A percentile compares a stretch with the other conserved stretches of the same genome.
phyloP scores from a whole-genome alignment of 2,888 invertebrate species.

The Dastarcus helophoroides region DNA sequence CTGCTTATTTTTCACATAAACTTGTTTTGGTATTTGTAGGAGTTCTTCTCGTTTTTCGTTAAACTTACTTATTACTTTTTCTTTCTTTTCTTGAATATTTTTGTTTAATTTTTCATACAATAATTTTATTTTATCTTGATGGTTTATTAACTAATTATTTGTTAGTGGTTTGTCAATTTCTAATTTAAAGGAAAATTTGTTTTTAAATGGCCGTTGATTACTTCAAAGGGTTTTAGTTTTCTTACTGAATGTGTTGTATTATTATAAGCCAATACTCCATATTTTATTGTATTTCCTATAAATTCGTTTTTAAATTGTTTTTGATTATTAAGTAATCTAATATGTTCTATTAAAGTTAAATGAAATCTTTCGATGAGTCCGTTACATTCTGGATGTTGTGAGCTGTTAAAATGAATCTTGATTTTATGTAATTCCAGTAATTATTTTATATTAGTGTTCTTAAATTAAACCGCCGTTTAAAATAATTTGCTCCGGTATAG shows the following conservation, averaged over 20 bases:
- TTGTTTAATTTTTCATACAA: constrained; percentile 4
- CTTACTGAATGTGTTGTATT: constrained; percentile 7
- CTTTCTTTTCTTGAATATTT: too few relatives aligned
- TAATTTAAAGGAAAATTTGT: constrained; percentile 2
- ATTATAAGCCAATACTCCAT: constrained; percentile 7
- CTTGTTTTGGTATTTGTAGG: too few relatives aligned
- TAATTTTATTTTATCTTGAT: constrained; percentile 8
- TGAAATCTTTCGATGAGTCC: constrained; percentile 7
- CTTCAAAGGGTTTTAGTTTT: constrained; percentile 8
- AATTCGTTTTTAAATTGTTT: constrained; percentile 6
- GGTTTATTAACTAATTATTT: constrained; percentile 5
- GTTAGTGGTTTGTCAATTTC: constrained; percentile 8
- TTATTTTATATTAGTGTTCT: constrained; percentile 4
- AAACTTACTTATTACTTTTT: too few relatives aligned
- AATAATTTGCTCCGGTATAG: constrained; percentile 7
- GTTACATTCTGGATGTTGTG: constrained; percentile 4
- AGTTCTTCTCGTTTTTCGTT: too few relatives aligned
- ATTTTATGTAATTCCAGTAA: constrained; percentile 5
- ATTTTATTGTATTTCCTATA: constrained; percentile 8
- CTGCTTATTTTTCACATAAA: too few relatives aligned
- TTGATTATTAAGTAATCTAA: constrained; percentile 4
- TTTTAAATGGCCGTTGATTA: constrained; percentile 9
- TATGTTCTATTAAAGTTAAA: constrained; percentile 5
- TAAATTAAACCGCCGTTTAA: constrained; percentile 6
- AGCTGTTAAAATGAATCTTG: constrained; percentile 4